phyloP scores from a whole-genome alignment of 2,113 vertebrate species.

The Stigmatopora nigra region DNA sequence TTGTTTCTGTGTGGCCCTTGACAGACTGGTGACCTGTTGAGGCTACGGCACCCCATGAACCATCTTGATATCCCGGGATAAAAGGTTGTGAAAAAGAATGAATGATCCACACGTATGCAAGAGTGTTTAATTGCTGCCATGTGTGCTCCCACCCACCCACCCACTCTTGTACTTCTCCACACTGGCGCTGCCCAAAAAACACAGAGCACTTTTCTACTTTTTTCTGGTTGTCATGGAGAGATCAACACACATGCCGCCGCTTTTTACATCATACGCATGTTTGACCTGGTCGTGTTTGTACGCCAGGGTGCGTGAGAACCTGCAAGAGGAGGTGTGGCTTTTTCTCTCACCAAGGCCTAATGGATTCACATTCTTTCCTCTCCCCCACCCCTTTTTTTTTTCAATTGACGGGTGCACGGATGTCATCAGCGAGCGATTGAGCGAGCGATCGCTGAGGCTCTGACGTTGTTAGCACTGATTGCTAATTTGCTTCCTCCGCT shows the following conservation, averaged over 20 bases:
- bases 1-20: too few species aligned
- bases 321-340: slow-evolving; percentile 13
- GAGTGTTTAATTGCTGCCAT: slow-evolving; percentile 60
- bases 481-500: slow-evolving; percentile 34
- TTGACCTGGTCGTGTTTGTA: slow-evolving; percentile 4
- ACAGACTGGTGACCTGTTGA: too few species aligned
- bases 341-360: background rate
- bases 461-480: slow-evolving; percentile 46
- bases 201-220: slow-evolving; percentile 32
- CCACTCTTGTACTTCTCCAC: slow-evolving; percentile 52
- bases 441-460: slow-evolving; percentile 1
- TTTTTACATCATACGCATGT: slow-evolving; percentile 6
- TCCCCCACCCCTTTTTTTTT: background rate
- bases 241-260: slow-evolving; percentile 7
- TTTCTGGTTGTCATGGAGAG: slow-evolving; percentile 58
- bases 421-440: slow-evolving; percentile 10
- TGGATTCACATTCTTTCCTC: background rate
- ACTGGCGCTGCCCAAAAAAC: background rate
- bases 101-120: slow-evolving; percentile 15
- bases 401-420: background rate
- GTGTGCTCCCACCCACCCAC: slow-evolving; percentile 47
- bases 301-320: slow-evolving; percentile 11
- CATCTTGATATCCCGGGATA: too few species aligned
- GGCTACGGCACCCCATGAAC: too few species aligned
- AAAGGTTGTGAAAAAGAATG: too few species aligned